These are phyloP conservation scores for Celastrina argiolus DNA, from an alignment of 2,888 invertebrate genomes.

Conservation along the genomic window DNA sequence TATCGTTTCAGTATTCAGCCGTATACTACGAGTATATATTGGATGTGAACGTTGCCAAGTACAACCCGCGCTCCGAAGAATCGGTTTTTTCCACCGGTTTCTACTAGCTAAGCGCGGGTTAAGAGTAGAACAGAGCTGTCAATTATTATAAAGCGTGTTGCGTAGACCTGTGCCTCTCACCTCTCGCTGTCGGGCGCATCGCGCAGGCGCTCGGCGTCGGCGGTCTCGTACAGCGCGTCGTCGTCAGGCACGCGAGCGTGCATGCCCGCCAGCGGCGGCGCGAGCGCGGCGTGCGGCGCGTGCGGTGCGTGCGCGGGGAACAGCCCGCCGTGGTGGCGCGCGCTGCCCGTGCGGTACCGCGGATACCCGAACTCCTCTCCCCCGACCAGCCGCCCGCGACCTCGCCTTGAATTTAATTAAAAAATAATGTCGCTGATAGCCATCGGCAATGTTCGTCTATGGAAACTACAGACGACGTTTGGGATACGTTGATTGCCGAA, in stretches of 20 bases:
- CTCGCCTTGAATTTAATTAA: constrained; percentile 75
- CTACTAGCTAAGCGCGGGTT: too few relatives aligned
- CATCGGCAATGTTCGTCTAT: too few relatives aligned
- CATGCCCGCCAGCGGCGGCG: constrained; percentile 58
- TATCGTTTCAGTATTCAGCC: too few relatives aligned
- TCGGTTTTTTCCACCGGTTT: neutral
- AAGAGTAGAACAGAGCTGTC: neutral
- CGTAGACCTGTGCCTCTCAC: constrained; percentile 67
- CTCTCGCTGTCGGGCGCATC: constrained; percentile 94
- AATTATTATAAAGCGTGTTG: neutral
- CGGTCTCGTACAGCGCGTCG: constrained; percentile 92
- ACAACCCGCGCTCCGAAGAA: neutral
- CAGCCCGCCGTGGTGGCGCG: constrained; percentile 60
- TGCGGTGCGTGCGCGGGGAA: constrained; percentile 51
- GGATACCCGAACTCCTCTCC: constrained; percentile 86
- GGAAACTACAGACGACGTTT: too few relatives aligned
- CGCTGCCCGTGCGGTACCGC: constrained; percentile 74
- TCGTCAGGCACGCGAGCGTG: constrained; percentile 80
- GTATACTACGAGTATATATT: too few relatives aligned
- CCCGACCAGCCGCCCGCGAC: constrained; percentile 56
- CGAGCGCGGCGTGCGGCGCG: constrained; percentile 62
- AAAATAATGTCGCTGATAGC: too few relatives aligned
- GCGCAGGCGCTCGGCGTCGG: constrained; percentile 83
- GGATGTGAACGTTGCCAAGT: neutral
- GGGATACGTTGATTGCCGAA: too few relatives aligned